These are phyloP conservation scores for Harmothoe impar DNA, from an alignment of 2,888 invertebrate species.

Conservation along the genomic window DNA sequence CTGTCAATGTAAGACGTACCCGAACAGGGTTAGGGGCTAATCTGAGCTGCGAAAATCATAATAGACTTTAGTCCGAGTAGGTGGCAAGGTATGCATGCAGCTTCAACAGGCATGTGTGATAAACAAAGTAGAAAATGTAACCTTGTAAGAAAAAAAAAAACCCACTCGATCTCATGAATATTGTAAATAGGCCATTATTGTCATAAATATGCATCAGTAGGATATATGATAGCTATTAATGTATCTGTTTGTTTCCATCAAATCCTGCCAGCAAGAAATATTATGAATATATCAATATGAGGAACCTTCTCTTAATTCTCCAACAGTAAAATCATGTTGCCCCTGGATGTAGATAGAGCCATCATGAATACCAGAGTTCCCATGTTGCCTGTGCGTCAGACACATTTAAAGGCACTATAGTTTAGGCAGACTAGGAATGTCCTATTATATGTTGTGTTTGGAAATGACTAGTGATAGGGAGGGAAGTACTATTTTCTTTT, in stretches of 20 bases:
- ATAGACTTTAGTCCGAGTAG: not conserved
- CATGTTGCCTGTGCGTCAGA: too few species aligned
- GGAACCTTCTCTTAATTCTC: not conserved
- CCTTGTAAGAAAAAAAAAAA: not conserved
- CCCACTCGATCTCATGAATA: conserved; percentile 17
- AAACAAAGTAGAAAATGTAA: conserved; percentile 13
- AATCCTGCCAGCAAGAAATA: conserved; percentile 30
- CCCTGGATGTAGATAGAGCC: not conserved
- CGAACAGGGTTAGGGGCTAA: too few species aligned
- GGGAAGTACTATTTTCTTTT: not conserved
- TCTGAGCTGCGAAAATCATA: not conserved
- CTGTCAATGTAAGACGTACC: too few species aligned
- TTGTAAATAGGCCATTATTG: not conserved
- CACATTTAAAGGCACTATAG: not conserved
- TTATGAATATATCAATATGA: not conserved
- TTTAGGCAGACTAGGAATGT: not conserved
- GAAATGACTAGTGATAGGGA: not conserved
- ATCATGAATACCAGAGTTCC: not conserved
- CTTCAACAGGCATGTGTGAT: conserved; percentile 24
- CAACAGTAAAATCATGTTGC: not conserved
- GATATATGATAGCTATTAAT: not conserved
- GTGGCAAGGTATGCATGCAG: not conserved
- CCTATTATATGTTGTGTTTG: not conserved
- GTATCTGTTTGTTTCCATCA: conserved; percentile 32
- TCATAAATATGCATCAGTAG: conserved; percentile 9